A percentile compares a stretch with the other conserved stretches of the same genome.
These are phyloP conservation scores for Scortum barcoo DNA, from an alignment of 2,113 vertebrate species.

Conservation along the genomic window DNA sequence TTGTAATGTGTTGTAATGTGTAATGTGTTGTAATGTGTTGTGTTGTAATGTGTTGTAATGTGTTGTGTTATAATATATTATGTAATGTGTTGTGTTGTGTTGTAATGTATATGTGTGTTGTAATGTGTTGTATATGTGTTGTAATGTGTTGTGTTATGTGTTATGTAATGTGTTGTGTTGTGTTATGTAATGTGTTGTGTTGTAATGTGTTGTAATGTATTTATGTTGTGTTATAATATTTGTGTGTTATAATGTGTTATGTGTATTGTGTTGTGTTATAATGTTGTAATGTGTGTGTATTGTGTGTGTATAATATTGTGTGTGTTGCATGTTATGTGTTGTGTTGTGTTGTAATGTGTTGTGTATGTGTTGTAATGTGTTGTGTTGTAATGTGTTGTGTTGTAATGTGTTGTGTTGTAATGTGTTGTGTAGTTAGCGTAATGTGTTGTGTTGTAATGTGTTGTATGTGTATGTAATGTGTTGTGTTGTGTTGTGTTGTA, in stretches of 20 bases:
- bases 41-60: slow-evolving; percentile 10
- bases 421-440: too few species aligned
- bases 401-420: slow-evolving; percentile 1
- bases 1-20: slow-evolving; percentile 7
- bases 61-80: neutral
- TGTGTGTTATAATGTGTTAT: slow-evolving; percentile 20
- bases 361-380: neutral
- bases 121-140: neutral
- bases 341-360: neutral
- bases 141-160: neutral
- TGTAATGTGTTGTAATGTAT: too few species aligned
- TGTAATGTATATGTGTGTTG: neutral
- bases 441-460: neutral
- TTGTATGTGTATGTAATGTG: too few species aligned
- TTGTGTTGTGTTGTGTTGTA: too few species aligned
- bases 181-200: neutral
- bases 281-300: slow-evolving; percentile 8
- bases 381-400: neutral
- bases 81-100: neutral
- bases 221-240: neutral
- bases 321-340: too few species aligned
- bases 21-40: too few species aligned
- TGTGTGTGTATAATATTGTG: slow-evolving; percentile 22
- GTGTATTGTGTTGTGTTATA: neutral
- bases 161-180: slow-evolving; percentile 13